Conservation (phyloP, 2,113 vertebrate species). For the Lagopus muta region DNA sequence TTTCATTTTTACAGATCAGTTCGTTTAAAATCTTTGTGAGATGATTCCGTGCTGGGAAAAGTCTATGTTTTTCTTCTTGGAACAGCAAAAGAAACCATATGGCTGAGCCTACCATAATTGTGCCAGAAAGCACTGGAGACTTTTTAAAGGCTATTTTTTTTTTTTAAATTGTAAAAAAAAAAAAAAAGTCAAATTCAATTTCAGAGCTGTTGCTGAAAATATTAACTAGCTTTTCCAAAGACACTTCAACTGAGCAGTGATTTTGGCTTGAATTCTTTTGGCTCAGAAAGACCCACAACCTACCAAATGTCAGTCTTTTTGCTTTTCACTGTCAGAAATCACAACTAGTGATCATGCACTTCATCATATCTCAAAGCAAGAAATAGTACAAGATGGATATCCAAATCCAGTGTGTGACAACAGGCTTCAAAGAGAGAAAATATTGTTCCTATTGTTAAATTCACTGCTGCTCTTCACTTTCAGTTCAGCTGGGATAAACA, state of each 20-base stretch:
- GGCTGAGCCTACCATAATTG: neutral
- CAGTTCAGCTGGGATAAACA: neutral
- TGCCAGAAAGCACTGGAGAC: neutral
- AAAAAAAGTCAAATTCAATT: conserved; percentile 21
- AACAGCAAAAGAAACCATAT: conserved; percentile 29
- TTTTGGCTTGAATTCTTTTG: conserved; percentile 5
- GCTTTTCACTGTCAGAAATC: neutral
- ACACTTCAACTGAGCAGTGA: neutral
- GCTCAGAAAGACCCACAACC: neutral
- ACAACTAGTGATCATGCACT: neutral
- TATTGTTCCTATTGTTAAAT: neutral
- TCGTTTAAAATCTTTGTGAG: neutral
- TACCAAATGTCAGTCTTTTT: neutral
- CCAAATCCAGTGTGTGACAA: neutral
- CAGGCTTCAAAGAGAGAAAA: neutral
- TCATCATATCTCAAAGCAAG: neutral
- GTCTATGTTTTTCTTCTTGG: neutral
- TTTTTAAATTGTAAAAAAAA: neutral
- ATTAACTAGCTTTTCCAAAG: conserved; percentile 8
- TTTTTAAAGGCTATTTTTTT: neutral
- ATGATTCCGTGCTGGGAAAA: neutral
- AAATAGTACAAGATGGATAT: neutral
- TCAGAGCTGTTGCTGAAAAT: neutral
- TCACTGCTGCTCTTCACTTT: neutral
- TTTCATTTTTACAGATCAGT: neutral